Conservation (phyloP, 1,140 invertebrate species). For the Diachasma alloeum region DNA sequence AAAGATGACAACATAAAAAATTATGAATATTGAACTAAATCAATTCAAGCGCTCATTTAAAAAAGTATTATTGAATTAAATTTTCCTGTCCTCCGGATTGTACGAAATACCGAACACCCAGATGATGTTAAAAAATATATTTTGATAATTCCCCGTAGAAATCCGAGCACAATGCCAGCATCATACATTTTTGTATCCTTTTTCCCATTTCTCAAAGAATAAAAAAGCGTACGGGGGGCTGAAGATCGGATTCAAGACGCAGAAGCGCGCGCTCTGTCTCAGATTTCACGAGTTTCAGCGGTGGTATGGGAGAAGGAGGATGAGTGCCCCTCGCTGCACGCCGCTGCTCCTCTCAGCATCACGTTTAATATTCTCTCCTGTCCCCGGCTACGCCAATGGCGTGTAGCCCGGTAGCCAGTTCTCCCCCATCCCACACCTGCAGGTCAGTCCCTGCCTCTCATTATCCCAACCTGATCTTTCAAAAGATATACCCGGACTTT, state of each 20-base stretch:
- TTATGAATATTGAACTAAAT: no score
- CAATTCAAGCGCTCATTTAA: no score
- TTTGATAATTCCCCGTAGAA: not conserved
- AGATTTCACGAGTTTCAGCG: conserved; percentile 40
- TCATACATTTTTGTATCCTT: not conserved
- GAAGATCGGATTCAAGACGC: not conserved
- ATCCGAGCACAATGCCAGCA: not conserved
- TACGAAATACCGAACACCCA: not conserved
- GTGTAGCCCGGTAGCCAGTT: conserved; percentile 59
- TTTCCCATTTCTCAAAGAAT: not conserved
- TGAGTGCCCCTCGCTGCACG: not conserved
- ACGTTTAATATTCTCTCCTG: not conserved
- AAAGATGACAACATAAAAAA: no score
- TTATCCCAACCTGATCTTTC: conserved; percentile 62
- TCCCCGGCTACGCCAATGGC: conserved; percentile 50
- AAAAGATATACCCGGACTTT: conserved; percentile 58
- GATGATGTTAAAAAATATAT: not conserved
- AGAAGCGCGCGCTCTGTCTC: conserved; percentile 3
- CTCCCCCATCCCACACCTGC: conserved; percentile 58
- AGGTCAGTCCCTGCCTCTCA: conserved; percentile 57
- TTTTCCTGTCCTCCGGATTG: not conserved
- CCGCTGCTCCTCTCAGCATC: not conserved
- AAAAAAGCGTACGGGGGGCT: not conserved
- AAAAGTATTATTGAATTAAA: not conserved
- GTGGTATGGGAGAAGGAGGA: not conserved